Evolutionary conservation across 2,797 vertebrate genomes (phyloP).

Genomic region (Allobates femoralis): DNA sequence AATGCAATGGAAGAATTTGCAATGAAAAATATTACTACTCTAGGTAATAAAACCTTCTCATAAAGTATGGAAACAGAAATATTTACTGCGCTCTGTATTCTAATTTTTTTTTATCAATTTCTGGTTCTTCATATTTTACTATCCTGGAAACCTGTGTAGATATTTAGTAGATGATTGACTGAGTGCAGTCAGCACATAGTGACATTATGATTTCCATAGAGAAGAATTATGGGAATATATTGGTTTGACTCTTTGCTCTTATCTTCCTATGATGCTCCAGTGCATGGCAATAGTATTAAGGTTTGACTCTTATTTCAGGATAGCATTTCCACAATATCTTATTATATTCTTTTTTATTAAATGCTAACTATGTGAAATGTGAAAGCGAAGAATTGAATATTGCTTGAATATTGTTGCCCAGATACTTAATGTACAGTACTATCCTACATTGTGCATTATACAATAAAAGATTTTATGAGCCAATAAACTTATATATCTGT

Average conservation of each 20-base stretch:
- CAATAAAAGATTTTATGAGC: conserved; percentile 54
- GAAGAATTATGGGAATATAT: conserved; percentile 12
- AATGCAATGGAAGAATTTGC: neutral
- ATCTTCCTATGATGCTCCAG: neutral
- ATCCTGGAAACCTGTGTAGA: neutral
- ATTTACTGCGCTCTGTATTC: neutral
- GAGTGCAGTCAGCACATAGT: neutral
- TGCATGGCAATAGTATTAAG: neutral
- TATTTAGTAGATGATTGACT: neutral
- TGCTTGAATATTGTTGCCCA: conserved; percentile 28
- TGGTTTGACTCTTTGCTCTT: neutral
- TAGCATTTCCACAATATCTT: conserved; percentile 18
- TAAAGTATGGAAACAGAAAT: neutral
- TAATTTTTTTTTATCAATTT: neutral
- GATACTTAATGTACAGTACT: conserved; percentile 31
- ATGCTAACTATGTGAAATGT: conserved; percentile 23
- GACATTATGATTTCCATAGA: conserved; percentile 13
- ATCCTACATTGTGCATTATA: conserved; percentile 29
- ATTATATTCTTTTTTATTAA: conserved; percentile 22
- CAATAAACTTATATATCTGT: conserved; percentile 58
- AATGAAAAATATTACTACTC: neutral
- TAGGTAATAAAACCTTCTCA: neutral
- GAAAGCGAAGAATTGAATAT: conserved; percentile 23
- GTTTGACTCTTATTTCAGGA: conserved; percentile 4
- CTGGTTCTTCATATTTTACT: neutral